phyloP scores from a whole-genome alignment of 2,888 invertebrate species.

The Dorcus hopei region DNA sequence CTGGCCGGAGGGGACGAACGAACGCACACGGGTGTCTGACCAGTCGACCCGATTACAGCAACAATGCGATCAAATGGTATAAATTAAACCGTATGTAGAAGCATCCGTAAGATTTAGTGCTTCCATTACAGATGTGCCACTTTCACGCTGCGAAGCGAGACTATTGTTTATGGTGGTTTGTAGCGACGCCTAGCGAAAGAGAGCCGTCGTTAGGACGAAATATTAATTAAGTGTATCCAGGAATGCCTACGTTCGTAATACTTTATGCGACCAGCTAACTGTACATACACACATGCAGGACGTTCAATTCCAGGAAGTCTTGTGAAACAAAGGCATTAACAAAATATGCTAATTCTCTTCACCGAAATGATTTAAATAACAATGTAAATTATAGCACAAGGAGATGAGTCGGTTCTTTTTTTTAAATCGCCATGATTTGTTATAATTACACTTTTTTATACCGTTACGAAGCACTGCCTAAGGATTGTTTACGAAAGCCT shows the following conservation, averaged over 20 bases:
- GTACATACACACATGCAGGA: background rate
- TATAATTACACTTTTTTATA: no score
- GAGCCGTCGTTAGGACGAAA: conserved; percentile 17
- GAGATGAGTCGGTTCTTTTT: background rate
- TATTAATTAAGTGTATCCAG: conserved; percentile 19
- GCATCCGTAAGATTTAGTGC: conserved; percentile 31
- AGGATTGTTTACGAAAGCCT: conserved; percentile 7
- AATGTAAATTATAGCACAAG: background rate
- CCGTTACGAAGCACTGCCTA: conserved; percentile 12
- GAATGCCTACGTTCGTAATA: conserved; percentile 8
- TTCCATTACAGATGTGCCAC: conserved; percentile 36
- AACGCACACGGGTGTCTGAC: conserved; percentile 2
- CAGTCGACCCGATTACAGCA: conserved; percentile 25
- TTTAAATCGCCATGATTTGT: no score
- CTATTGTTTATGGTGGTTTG: conserved; percentile 32
- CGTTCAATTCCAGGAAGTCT: background rate
- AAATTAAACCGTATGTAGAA: conserved; percentile 24
- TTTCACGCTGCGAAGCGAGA: conserved; percentile 38
- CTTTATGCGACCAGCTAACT: background rate
- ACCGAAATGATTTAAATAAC: background rate
- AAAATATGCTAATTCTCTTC: background rate
- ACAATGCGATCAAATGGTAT: conserved; percentile 24
- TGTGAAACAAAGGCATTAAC: background rate
- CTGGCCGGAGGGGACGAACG: background rate
- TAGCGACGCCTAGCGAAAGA: conserved; percentile 16